A percentile compares a stretch with the other conserved stretches of the same genome.
These are phyloP conservation scores for Diarsia dahlii DNA, from an alignment of 2,888 invertebrate genomes.

Conservation along the genomic window DNA sequence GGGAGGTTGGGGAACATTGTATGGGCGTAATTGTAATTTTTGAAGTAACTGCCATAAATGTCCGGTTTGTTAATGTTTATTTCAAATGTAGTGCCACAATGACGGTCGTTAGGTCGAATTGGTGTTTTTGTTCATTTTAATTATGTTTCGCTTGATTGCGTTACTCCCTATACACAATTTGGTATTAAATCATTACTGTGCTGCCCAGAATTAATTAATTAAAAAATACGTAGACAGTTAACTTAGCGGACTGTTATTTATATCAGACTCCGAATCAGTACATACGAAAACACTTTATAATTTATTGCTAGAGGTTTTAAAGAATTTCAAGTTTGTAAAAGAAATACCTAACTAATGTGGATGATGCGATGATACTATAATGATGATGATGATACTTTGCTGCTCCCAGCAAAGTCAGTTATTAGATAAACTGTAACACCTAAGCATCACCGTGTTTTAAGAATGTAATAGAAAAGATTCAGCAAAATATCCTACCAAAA, in stretches of 20 bases:
- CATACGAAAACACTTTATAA: background rate
- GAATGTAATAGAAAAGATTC: background rate
- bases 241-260: background rate
- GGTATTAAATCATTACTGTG: conserved; percentile 10
- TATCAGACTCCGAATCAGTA: background rate
- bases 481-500: background rate
- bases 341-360: too few relatives aligned
- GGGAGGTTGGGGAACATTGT: conserved; percentile 75
- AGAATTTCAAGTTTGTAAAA: too few relatives aligned
- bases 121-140: conserved; percentile 45
- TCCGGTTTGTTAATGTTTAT: conserved; percentile 67
- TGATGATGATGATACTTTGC: too few relatives aligned
- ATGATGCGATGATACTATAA: too few relatives aligned
- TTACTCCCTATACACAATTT: conserved; percentile 13
- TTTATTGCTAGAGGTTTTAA: background rate
- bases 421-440: background rate
- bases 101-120: conserved; percentile 42
- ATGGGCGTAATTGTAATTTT: conserved; percentile 76
- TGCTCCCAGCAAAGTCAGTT: background rate
- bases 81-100: conserved; percentile 57
- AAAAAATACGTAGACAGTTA: background rate
- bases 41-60: conserved; percentile 72
- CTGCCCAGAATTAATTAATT: conserved; percentile 12
- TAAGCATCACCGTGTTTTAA: background rate
- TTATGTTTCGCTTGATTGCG: conserved; percentile 42